Conservation (phyloP, 2,797 vertebrate species). For the Sciaenops ocellatus region DNA sequence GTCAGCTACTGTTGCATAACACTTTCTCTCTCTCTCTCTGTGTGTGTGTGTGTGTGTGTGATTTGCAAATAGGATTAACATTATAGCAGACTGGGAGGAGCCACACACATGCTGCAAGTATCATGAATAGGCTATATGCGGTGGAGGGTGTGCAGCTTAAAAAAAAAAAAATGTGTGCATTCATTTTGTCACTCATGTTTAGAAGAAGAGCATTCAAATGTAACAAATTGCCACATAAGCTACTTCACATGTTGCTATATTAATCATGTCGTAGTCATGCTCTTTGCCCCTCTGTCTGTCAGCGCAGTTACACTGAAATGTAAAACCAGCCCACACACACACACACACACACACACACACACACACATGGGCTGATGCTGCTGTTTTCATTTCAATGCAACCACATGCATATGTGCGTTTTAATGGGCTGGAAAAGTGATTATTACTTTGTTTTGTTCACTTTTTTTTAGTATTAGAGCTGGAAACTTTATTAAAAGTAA, state of each 20-base stretch:
- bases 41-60: too few relatives aligned
- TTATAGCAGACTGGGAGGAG: slow-evolving; percentile 35
- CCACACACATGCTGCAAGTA: slow-evolving; percentile 3
- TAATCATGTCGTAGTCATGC: slow-evolving; percentile 32
- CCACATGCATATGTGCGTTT: background rate
- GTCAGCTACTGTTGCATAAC: slow-evolving; percentile 1
- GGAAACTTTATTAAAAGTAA: slow-evolving; percentile 20
- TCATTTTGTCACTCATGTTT: background rate
- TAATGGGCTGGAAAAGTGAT: background rate
- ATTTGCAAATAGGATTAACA: slow-evolving; percentile 21
- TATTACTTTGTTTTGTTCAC: background rate
- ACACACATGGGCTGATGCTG: slow-evolving; percentile 24
- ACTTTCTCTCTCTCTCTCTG: background rate
- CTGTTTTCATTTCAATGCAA: slow-evolving; percentile 8
- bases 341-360: too few relatives aligned
- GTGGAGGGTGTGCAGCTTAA: background rate
- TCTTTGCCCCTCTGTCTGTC: slow-evolving; percentile 39
- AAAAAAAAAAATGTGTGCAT: background rate
- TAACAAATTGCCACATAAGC: background rate
- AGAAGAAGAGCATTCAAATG: background rate
- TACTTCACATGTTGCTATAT: background rate
- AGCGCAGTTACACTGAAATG: background rate
- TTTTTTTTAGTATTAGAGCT: background rate
- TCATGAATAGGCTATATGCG: background rate
- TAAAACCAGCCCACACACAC: slow-evolving; percentile 24